These are phyloP conservation scores for Blastobasis adustella DNA, from an alignment of 2,888 invertebrate genomes.

Conservation along the genomic window DNA sequence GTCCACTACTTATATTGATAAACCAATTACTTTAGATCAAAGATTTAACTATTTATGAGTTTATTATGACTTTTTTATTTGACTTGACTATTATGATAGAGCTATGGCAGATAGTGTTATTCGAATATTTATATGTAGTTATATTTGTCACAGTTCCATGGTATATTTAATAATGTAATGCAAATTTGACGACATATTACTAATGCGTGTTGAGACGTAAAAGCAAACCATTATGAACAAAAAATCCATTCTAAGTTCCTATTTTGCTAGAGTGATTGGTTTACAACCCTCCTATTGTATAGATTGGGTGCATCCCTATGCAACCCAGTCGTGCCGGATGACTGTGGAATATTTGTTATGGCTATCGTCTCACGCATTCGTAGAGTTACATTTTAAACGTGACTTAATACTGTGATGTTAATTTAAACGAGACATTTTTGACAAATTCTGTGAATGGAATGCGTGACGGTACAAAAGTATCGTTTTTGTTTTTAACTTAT, in stretches of 20 bases:
- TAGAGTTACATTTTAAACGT: constrained; percentile 65
- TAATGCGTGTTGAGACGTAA: too few relatives aligned
- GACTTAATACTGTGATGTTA: constrained; percentile 75
- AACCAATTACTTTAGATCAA: constrained; percentile 42
- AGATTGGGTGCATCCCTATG: constrained; percentile 37
- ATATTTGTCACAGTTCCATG: too few relatives aligned
- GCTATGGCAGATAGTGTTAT: too few relatives aligned
- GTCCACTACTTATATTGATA: constrained; percentile 24
- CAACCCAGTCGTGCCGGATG: constrained; percentile 49
- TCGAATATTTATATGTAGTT: too few relatives aligned
- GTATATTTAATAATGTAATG: too few relatives aligned
- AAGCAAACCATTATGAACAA: too few relatives aligned
- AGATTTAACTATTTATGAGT: neutral
- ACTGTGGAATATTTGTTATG: constrained; percentile 69
- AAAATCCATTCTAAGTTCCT: too few relatives aligned
- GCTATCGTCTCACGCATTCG: constrained; percentile 60
- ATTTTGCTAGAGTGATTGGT: too few relatives aligned
- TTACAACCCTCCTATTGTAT: constrained; percentile 14
- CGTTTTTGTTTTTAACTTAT: constrained; percentile 60
- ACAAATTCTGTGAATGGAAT: constrained; percentile 60
- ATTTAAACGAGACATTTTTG: constrained; percentile 69
- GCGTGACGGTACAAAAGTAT: constrained; percentile 53
- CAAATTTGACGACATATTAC: too few relatives aligned
- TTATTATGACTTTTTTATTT: neutral
- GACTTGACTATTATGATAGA: too few relatives aligned